Evolutionary conservation across 2,888 invertebrate genomes (phyloP), one percentile per base, ranked within the genome.

Genomic region (Sussaba pulchella): DNA sequence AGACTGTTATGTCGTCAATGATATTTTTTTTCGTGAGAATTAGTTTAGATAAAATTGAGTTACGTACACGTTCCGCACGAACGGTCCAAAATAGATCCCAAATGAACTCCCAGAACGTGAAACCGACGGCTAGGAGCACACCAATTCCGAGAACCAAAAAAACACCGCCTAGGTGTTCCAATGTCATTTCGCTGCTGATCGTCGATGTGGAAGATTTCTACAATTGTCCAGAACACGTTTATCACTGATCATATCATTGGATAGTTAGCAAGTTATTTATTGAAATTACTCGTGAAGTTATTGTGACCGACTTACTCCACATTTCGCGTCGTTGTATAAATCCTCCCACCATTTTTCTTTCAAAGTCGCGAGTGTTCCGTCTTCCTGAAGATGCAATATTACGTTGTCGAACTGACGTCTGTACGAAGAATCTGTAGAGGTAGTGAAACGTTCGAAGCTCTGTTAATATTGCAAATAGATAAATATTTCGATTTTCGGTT

Each of bases 111-210:
- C 95, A 86, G 70, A 96, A 94, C 4, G 97, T 95, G 41, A 95
- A 94, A 14, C 95, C 85, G 6, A 95, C 93, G 0, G 96, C 95
- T 82, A 96, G 86, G 0, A 92, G 92, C 26, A 95, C 94, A 0
- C 96, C 97, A 0, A 94, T 93, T 0, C 94, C 94, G 1, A 97
- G 93, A 0, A 97, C 96, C 43, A 96, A 94, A 91, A 97, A 97
- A 1, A 97, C 96, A 10, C 97, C 97, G 63, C 96, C 96, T 0
- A 97, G 96, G 90, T 98, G 97, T 61, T 95, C 95, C 75, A 98
- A 92, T 14, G 95, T 96, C 64, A 97, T 92, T 31, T 31, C 12
- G 31, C 57, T 57, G 17, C 57, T 57, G 1, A 17, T 31, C 17
- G 57, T 57, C 1, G 14, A 14, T 36, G 14, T 6, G 8, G 31